A percentile compares a stretch with the other conserved stretches of the same genome.
These are phyloP conservation scores for Holacanthella duospinosa DNA, from an alignment of 2,888 invertebrate genomes.

Conservation along the genomic window DNA sequence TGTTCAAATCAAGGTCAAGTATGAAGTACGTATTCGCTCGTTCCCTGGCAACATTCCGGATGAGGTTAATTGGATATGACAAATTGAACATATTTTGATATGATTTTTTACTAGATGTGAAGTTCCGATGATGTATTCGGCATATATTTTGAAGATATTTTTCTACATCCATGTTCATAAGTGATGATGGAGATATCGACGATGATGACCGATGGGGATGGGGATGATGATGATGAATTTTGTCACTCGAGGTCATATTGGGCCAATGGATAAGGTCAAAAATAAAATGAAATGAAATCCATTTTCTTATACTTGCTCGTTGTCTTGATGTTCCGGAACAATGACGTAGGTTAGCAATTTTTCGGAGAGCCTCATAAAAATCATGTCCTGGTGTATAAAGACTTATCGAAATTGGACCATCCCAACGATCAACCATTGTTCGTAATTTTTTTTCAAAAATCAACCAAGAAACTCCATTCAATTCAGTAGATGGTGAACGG, in stretches of 20 bases:
- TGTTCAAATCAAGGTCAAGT: neutral
- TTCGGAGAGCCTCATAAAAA: neutral
- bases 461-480: no score
- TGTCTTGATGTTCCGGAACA: neutral
- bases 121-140: neutral
- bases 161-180: neutral
- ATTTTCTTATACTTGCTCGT: neutral
- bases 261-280: neutral
- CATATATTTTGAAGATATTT: neutral
- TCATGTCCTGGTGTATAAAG: neutral
- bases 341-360: neutral
- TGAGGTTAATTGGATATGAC: neutral
- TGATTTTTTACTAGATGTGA: neutral
- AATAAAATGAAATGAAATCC: neutral
- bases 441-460: no score
- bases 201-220: no score
- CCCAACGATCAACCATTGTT: neutral
- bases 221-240: neutral
- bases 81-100: neutral
- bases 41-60: neutral
- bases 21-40: neutral
- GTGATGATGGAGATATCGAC: no score
- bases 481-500: neutral
- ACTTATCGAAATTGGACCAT: neutral
- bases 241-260: neutral